Percentiles rank a stretch among this genome's conserved stretches.
Conservation (phyloP, 2,888 invertebrate species). For the Taphrorychus bicolor region DNA sequence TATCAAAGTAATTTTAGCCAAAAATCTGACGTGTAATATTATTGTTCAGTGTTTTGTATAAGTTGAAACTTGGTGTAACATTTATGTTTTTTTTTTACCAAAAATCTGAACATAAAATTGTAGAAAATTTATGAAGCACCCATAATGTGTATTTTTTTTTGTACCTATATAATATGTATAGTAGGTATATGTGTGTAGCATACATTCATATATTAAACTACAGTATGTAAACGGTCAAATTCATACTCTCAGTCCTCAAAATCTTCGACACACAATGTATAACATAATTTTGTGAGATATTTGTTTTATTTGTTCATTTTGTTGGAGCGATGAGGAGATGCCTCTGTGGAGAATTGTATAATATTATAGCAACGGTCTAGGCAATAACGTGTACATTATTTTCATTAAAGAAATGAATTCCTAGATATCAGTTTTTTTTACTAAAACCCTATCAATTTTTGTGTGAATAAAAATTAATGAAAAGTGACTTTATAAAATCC, state of each 20-base stretch:
- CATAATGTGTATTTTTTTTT: no score
- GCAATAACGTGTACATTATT: conserved; percentile 64
- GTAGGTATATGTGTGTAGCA: conserved; percentile 57
- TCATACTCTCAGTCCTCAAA: neutral
- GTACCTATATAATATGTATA: conserved; percentile 10
- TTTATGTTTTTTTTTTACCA: no score
- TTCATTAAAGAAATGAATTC: conserved; percentile 63
- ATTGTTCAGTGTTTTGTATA: conserved; percentile 34
- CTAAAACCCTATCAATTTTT: no score
- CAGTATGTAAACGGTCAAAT: neutral
- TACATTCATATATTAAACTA: conserved; percentile 44
- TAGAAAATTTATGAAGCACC: no score
- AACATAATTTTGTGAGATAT: neutral
- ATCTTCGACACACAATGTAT: no score
- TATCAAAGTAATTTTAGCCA: conserved; percentile 48
- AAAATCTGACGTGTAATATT: no score
- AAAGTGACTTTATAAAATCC: neutral
- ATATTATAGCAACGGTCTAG: conserved; percentile 60
- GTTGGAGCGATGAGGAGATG: conserved; percentile 44
- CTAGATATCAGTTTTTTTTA: conserved; percentile 43
- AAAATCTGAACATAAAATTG: no score
- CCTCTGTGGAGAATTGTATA: conserved; percentile 62
- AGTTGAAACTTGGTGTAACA: conserved; percentile 6
- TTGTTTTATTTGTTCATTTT: neutral
- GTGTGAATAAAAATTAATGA: neutral